A percentile compares a stretch with the other conserved stretches of the same genome.
Evolutionary conservation across 2,113 vertebrate species (phyloP).

Genomic region (Malaclemys terrapin): DNA sequence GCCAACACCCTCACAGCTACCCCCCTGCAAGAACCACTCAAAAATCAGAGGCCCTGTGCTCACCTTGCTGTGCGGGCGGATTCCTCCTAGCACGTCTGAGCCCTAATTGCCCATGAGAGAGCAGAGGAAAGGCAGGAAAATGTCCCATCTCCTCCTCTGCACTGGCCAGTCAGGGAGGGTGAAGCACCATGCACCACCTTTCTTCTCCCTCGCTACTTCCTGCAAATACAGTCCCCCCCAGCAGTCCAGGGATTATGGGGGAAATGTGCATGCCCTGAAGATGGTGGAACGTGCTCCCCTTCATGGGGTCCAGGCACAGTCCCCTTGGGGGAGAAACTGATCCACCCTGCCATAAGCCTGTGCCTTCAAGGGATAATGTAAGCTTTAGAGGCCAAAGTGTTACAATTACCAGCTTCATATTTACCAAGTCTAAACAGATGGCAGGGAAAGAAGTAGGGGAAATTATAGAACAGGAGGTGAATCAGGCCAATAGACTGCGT

Average conservation of each 20-base stretch:
- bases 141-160: not conserved
- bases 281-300: not conserved
- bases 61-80: not conserved
- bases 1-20: not conserved
- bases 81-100: not conserved
- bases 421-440: not conserved
- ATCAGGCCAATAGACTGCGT: not conserved
- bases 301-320: not conserved
- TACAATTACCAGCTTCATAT: not conserved
- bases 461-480: not conserved
- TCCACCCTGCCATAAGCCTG: not conserved
- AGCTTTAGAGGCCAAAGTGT: not conserved
- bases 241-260: not conserved
- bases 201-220: not conserved
- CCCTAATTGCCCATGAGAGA: conserved; percentile 36
- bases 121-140: conserved; percentile 14
- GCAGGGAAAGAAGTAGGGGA: not conserved
- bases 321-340: not conserved
- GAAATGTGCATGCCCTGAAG: not conserved
- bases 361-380: not conserved
- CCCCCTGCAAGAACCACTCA: not conserved
- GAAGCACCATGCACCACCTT: not conserved
- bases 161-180: not conserved
- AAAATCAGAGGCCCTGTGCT: not conserved
- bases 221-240: not conserved